Base-by-base conservation (phyloP, 2,113 vertebrate species). In the Embiotoca jacksoni region DNA sequence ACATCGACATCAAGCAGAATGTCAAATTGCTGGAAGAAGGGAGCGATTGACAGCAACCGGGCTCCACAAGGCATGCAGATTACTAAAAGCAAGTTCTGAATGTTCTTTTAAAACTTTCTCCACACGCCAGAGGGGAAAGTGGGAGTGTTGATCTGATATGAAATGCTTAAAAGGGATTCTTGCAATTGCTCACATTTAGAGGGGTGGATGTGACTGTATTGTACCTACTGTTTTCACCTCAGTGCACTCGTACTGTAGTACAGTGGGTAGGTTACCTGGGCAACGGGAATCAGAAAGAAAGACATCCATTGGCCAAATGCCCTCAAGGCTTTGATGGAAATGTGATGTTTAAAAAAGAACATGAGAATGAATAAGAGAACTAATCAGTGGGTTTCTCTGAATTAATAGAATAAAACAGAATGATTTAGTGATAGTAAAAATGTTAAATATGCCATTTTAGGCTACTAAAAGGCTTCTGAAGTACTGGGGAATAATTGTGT, bases 1-100 rank as follows among this genome's bases (percentile, higher is more conserved):
- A 86, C 80, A 84, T 84, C 82, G 60, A 93, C 92, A 93, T 93
- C 94, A 93, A 93, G 92, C 89, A 89, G 92, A 90, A 93, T 91
- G 90, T 92, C 92, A 93, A 85, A 94, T 91, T 86, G 88, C 88
- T 86, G 78, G 71, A 85, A 89, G 89, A 89, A 78, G 5, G 53
- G 36, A 84, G 80, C 88, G 81, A 91, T 88, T 91, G 92, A 91
- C 90, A 93, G 87, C 83, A 89, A 53, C 75, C 84, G 53, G 81
- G 81, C 81, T 91, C 89, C 84, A 90, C 80, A 36, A 92, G 87
- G 88, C 90, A 87, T 87, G 85, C 85, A 89, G 82, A 90, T 91
- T 77, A 90, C 86, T 92, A 73, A 91, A 85, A 89, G 87, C 91
- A 80, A 91, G 88, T 89, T 92, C 83, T 89, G 73, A 84, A 84